Percentiles rank a stretch among this genome's conserved stretches.
Evolutionary conservation across 2,113 vertebrate genomes (phyloP).

Genomic region (mouse (Mus musculus)): GRCm39 chr3:80115501-80116000

Average conservation of each 20-base stretch:
- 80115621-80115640: neutral
- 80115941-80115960: conserved; percentile 30
- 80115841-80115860: neutral
- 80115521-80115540: too few species aligned
- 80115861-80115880: neutral
- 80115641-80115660: neutral
- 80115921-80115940: conserved; percentile 28
- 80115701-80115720: neutral
- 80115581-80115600: neutral
- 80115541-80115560: neutral
- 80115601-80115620: neutral
- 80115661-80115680: neutral
- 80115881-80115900: conserved; percentile 60
- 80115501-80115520: neutral
- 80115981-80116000: neutral
- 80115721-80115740: neutral
- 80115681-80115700: neutral
- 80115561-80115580: neutral
- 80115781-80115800: neutral
- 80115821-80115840: conserved; percentile 41
- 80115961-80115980: conserved; percentile 35
- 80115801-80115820: neutral
- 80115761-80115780: neutral
- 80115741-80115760: conserved; percentile 25
- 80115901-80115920: conserved; percentile 57